Evolutionary conservation across 1,140 invertebrate genomes (phyloP).

Genomic region (Drosophila subobscura): DNA sequence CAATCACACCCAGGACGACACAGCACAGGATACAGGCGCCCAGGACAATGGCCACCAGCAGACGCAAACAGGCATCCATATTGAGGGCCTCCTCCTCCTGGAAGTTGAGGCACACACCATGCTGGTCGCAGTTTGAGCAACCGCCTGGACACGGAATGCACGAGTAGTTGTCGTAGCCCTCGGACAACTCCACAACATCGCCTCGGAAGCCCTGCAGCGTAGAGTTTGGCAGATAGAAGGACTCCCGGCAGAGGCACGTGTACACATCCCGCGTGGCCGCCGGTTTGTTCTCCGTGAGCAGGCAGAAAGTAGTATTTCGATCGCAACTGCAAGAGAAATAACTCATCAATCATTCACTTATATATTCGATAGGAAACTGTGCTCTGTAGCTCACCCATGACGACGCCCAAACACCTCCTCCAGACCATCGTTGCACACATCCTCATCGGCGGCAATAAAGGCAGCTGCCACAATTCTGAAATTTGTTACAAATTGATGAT

Average conservation of each 20-base stretch:
- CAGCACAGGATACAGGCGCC: conserved; percentile 89
- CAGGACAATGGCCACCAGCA: conserved; percentile 88
- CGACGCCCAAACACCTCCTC: conserved; percentile 82
- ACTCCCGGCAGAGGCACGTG: conserved; percentile 84
- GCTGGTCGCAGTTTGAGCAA: conserved; percentile 85
- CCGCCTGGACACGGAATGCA: conserved; percentile 86
- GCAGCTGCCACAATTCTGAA: conserved; percentile 81
- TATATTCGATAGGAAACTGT: background rate
- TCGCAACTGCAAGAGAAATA: conserved; percentile 64
- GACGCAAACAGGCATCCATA: conserved; percentile 86
- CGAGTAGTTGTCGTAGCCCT: conserved; percentile 84
- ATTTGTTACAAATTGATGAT: conserved; percentile 9
- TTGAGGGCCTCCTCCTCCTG: conserved; percentile 75
- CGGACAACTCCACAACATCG: conserved; percentile 83
- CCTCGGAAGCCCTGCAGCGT: conserved; percentile 84
- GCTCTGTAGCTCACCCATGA: conserved; percentile 64
- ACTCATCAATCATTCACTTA: background rate
- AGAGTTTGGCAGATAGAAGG: conserved; percentile 84
- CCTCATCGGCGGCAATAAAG: conserved; percentile 83
- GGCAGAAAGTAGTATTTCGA: conserved; percentile 83
- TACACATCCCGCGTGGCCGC: conserved; percentile 78
- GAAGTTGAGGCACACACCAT: conserved; percentile 85
- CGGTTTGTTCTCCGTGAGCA: conserved; percentile 72
- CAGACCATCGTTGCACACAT: conserved; percentile 83
- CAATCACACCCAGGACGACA: conserved; percentile 88